phyloP scores from a whole-genome alignment of 2,113 vertebrate genomes.

The Festucalex cinctus region DNA sequence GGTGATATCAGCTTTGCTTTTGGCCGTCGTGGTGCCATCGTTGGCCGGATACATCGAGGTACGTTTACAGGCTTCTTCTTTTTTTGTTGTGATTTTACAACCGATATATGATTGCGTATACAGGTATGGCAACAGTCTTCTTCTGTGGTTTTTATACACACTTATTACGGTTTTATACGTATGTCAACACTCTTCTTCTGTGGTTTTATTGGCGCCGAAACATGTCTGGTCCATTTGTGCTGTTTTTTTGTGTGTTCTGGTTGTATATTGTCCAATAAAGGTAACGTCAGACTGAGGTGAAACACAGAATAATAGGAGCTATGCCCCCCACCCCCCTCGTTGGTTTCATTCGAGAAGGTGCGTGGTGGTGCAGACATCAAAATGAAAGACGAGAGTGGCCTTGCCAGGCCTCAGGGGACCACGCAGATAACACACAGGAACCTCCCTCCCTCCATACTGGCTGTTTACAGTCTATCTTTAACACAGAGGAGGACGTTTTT shows the following conservation, averaged over 20 bases:
- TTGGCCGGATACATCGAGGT: constrained; percentile 85
- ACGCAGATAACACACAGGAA: constrained; percentile 6
- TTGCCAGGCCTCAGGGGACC: constrained; percentile 35
- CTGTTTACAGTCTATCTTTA: background rate
- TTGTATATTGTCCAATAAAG: background rate
- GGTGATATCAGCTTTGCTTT: constrained; percentile 64
- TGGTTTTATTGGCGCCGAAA: background rate
- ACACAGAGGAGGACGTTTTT: constrained; percentile 13
- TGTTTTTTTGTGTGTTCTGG: background rate
- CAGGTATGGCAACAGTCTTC: background rate
- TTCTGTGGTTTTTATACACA: background rate
- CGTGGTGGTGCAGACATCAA: constrained; percentile 58
- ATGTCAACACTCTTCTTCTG: background rate
- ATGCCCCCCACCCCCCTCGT: background rate
- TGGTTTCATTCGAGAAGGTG: constrained; percentile 22
- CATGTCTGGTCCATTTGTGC: background rate
- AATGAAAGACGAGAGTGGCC: constrained; percentile 46
- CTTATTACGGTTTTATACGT: background rate
- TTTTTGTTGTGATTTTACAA: background rate
- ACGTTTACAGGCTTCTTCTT: constrained; percentile 13
- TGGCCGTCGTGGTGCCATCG: constrained; percentile 73
- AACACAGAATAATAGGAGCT: constrained; percentile 19
- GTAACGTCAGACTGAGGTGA: background rate
- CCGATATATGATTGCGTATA: background rate
- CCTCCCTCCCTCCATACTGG: background rate